Base-by-base conservation (phyloP, 92 coral and sea anemone species). In the Meandrina meandrites region DNA sequence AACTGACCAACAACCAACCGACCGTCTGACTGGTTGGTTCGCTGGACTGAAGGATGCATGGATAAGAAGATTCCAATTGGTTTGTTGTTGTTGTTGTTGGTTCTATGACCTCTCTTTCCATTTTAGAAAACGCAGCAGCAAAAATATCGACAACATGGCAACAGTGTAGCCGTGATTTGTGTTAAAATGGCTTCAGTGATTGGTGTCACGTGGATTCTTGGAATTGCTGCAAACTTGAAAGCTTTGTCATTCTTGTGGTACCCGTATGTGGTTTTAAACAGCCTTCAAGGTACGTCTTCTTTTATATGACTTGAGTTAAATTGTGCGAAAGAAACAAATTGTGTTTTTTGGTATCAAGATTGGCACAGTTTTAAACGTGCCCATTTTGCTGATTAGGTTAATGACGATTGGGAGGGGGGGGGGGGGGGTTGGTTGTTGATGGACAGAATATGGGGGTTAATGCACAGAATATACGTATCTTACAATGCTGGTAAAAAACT, bases 151-250 rank as follows among this genome's bases (percentile, higher is more conserved):
- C 91, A 75, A 4, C 92, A 51, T 2, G 56, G 85, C 64, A 79
- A 92, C 42, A 79, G 88, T 32, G 79, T 90, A 31, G 88, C 92
- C 48, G 40, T 89, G 58, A 91, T 94, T 19, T 94, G 93, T 75
- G 84, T 92, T 48, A 94, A 92, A 73, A 86, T 94, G 89, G 90
- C 98, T 32, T 88, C 98, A 50, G 92, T 88, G 11, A 90, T 94
- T 92, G 98, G 98, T 28, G 86, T 94, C 84, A 88, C 98, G 35
- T 94, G 98, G 95, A 50, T 92, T 19, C 91, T 94, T 22, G 98
- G 92, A 16, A 84, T 84, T 70, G 73, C 90, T 50, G 95, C 94
- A 19, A 68, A 86, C 54, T 30, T 86, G 70, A n/a, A 76, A 47
- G 88, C 89, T 69, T 18, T 86, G 67, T 54, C 89, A 16, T 89